Percentiles rank a stretch among this genome's conserved stretches.
Conservation (phyloP, 2,797 vertebrate species). For the Gymnopithys bicolor region DNA sequence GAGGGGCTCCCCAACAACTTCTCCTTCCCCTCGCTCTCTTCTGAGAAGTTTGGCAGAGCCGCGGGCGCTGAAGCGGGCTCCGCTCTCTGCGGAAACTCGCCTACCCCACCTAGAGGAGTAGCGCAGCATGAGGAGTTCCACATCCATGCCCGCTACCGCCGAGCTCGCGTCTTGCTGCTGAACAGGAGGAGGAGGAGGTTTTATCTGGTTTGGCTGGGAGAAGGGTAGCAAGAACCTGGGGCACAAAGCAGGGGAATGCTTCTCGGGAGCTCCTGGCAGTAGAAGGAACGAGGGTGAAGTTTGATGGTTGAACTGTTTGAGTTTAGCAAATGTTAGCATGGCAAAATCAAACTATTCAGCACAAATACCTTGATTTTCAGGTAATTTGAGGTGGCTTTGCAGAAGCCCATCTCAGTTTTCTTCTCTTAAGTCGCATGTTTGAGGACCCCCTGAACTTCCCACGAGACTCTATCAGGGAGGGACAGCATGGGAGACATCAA, state of each 20-base stretch:
- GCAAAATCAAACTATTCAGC: neutral
- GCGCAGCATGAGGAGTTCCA: neutral
- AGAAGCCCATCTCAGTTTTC: neutral
- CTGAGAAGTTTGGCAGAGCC: slow-evolving; percentile 18
- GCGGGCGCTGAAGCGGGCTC: neutral
- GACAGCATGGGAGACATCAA: neutral
- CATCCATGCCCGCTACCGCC: neutral
- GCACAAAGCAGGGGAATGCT: neutral
- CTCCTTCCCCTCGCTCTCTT: neutral
- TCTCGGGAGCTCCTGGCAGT: neutral
- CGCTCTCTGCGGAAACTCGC: slow-evolving; percentile 53
- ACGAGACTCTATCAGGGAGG: accelerated
- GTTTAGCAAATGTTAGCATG: accelerated
- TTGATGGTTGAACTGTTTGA: neutral
- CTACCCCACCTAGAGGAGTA: slow-evolving; percentile 77
- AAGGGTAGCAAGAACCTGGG: neutral
- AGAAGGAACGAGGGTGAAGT: neutral
- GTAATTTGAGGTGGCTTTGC: neutral
- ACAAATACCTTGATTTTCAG: neutral
- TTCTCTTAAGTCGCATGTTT: neutral
- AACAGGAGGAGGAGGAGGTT: neutral
- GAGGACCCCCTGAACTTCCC: neutral
- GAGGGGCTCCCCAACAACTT: slow-evolving; percentile 39
- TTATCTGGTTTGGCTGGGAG: neutral
- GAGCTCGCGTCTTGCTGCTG: neutral